These are phyloP conservation scores for Eospalax fontanierii DNA, from an alignment of 2,797 vertebrate species.

Conservation along the genomic window DNA sequence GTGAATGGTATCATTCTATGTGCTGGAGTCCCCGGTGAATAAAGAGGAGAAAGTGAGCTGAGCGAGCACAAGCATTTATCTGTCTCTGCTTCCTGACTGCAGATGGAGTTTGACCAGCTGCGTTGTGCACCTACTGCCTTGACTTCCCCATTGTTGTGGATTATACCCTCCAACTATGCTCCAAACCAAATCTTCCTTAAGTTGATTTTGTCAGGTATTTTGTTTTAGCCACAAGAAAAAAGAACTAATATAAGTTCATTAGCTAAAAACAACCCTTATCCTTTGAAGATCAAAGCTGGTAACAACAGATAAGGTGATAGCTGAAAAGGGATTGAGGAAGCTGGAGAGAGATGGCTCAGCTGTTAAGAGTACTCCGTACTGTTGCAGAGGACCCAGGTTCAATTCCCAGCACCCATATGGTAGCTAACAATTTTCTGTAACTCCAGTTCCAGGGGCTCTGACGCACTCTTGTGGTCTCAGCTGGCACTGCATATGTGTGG, in stretches of 20 bases:
- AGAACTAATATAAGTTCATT: neutral
- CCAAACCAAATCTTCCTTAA: neutral
- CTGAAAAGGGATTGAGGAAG: neutral
- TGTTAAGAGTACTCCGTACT: too few species aligned
- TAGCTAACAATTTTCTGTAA: too few species aligned
- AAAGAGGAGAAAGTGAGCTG: neutral
- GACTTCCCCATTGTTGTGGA: neutral
- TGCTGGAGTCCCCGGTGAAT: neutral
- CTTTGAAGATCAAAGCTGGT: neutral
- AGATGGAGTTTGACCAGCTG: neutral
- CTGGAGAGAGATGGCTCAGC: too few species aligned
- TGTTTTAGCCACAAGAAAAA: neutral
- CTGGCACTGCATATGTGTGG: too few species aligned
- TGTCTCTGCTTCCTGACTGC: neutral
- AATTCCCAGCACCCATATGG: too few species aligned
- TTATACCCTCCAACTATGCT: too few species aligned
- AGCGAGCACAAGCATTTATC: neutral
- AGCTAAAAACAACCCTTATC: slow-evolving; percentile 38
- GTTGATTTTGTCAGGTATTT: neutral
- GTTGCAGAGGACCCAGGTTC: too few species aligned
- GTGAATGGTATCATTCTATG: neutral
- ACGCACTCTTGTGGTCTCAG: too few species aligned
- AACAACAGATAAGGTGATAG: slow-evolving; percentile 27
- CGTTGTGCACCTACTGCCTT: fast-evolving
- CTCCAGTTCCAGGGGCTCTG: too few species aligned